Base-by-base conservation (phyloP, 1,140 invertebrate genomes). In the Maconellicoccus hirsutus region DNA sequence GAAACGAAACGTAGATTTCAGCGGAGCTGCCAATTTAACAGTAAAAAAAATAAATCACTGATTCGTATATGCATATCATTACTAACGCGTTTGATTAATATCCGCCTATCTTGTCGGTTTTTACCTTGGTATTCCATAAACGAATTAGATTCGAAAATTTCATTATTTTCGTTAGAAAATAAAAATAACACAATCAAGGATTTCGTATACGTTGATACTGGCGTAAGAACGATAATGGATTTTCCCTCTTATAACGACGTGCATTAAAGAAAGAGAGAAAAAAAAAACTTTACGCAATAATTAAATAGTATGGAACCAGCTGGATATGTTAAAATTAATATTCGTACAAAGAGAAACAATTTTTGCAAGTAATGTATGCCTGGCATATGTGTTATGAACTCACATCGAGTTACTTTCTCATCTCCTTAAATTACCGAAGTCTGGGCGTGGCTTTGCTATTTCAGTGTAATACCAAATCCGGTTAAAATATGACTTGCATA, bases 271-370 rank as follows among this genome's bases (percentile, higher is more conserved):
- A 19, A 59, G 16, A 3, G 25, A 59, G n/a, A 59, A 59, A 22
- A 22, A 59, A 59, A 59, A 16, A 59, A 66, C 10, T 66, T 26
- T 66, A 66, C 21, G 61, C 61, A 25, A 66, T 66, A 66, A 26
- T 23, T 66, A 66, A 66, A 66, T 66, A 25, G 61, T 66, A 19
- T 25, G 61, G 21, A 23, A 25, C 21, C 61, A 66, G 21, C 21
- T 66, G 25, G 21, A 66, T 66, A 66, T 66, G 25, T 66, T 14
- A 66, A 25, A 66, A 25, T 66, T 25, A 66, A 66, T 26, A 66
- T 66, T 66, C 61, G 61, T 66, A 66, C 61, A 66, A 66, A 66
- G 61, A 66, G 61, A 66, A 66, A 66, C 19, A 66, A 66, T 66
- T 66, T 66, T 66, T 66, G 61, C 61, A 66, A 66, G 61, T 66